phyloP scores from a whole-genome alignment of 2,797 vertebrate species.

The Lemur catta region DNA sequence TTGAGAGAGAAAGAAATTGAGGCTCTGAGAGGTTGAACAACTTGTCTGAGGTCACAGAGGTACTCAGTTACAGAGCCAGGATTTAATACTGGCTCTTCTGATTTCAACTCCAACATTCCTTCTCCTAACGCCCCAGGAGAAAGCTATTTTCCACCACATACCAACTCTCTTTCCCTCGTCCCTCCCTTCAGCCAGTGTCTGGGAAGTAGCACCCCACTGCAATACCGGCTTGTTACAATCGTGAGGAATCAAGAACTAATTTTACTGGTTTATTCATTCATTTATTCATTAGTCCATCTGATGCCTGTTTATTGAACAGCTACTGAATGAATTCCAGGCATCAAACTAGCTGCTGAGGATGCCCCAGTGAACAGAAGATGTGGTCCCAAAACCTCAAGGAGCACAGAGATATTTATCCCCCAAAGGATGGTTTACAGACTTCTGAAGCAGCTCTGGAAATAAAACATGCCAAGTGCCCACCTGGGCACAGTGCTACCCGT shows the following conservation, averaged over 20 bases:
- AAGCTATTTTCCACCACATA: background rate
- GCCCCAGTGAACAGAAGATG: background rate
- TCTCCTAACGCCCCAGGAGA: background rate
- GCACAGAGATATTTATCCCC: background rate
- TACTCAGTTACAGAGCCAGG: background rate
- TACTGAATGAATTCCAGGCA: background rate
- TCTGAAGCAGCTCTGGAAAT: background rate
- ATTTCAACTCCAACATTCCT: background rate
- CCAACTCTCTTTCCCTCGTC: background rate
- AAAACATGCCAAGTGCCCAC: background rate
- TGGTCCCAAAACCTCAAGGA: background rate
- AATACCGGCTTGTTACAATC: background rate
- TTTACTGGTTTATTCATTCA: background rate
- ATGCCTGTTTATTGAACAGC: background rate
- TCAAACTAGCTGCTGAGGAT: background rate
- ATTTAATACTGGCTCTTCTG: background rate
- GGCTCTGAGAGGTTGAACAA: background rate
- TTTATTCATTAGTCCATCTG: background rate
- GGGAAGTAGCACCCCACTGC: background rate
- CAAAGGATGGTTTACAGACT: background rate
- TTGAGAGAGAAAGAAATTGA: background rate
- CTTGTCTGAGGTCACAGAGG: background rate
- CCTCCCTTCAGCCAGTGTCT: background rate
- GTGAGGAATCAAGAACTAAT: background rate
- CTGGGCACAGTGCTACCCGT: background rate